phyloP scores from a whole-genome alignment of 2,888 invertebrate species.

The Osedax fenrisi region DNA sequence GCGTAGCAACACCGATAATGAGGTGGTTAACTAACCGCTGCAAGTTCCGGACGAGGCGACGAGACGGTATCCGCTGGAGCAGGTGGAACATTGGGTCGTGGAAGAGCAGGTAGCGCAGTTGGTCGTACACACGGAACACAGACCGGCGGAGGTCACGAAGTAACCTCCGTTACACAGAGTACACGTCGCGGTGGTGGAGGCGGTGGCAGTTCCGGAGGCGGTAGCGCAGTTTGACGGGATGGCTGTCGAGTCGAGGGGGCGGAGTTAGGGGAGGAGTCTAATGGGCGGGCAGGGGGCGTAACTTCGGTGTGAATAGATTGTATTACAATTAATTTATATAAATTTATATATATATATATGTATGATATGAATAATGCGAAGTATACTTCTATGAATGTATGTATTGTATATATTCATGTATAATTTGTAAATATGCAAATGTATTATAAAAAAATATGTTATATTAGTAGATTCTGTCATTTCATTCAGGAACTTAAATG shows the following conservation, averaged over 20 bases:
- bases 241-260: neutral
- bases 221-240: neutral
- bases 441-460: no score
- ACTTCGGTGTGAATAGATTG: no score
- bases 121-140: neutral
- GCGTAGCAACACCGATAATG: no score
- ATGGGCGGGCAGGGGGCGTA: neutral
- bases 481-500: no score
- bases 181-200: neutral
- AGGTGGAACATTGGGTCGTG: neutral
- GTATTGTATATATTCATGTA: no score
- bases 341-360: neutral
- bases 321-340: no score
- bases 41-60: neutral
- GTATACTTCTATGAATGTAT: neutral
- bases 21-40: neutral
- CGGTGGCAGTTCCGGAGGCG: neutral
- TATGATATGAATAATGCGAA: neutral
- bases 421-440: no score
- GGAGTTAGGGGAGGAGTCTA: neutral
- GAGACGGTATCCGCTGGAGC: neutral
- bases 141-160: neutral
- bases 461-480: no score
- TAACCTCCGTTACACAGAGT: neutral
- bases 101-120: neutral